Evolutionary conservation across 1,140 invertebrate genomes (phyloP), one percentile per base, ranked within the genome.

Genomic region (Ectropis grisescens): DNA sequence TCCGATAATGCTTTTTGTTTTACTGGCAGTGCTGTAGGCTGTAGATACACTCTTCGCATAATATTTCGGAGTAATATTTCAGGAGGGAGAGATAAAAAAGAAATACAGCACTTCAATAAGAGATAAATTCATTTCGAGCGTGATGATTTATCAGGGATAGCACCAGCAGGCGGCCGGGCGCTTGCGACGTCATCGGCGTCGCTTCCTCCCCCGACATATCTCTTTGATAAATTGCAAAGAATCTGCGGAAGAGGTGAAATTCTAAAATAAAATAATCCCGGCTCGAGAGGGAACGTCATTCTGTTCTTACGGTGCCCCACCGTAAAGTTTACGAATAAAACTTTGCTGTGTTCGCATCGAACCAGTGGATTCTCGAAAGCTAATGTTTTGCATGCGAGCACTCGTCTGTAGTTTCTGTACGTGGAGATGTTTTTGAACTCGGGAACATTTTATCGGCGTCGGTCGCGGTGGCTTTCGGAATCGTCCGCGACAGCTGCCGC

Each of bases 91-190:
- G 35, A 41, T 44, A 47, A 42, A 32, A 48, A 44, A 38, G 38
- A 41, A 43, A 41, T 45, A 57, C 40, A 46, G 33, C 38, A 44
- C 41, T 51, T 56, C 41, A 49, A 60, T 56, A 40, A 37, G 37
- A 56, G 54, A 61, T 61, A 57, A 60, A 62, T 59, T 58, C 49
- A 60, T 65, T 62, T 67, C 34, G 44, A 70, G 38, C 44, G 42
- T 39, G 38, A 61, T 65, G 62, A 70, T 67, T 65, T 70, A 70
- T 67, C 66, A 58, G 56, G 24, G 6, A 26, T 9, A 46, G 44
- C 40, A 32, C 29, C 37, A 41, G 47, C 46, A 46, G 34, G n/a
- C n/a, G n/a, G n/a, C n/a, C 35, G 48, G 32, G 51, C 49, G 47
- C 46, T 48, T 51, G 56, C 47, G 46, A 32, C 50, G 60, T 67